Percentiles rank a stretch among this genome's conserved stretches.
Conservation (phyloP, 1,140 invertebrate species). For the Zaprionus capensis region DNA sequence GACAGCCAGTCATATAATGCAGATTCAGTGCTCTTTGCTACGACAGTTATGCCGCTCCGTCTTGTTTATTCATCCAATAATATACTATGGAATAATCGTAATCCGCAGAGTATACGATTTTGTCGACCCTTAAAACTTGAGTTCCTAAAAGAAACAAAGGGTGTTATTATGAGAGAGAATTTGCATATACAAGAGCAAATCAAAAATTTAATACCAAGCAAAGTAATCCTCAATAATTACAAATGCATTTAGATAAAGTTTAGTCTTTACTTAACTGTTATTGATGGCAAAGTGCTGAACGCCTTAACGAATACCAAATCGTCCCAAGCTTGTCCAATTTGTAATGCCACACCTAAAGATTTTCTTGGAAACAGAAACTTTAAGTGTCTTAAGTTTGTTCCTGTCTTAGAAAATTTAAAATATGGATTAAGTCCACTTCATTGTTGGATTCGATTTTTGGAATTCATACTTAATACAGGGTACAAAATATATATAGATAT, state of each 20-base stretch:
- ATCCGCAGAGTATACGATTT: not conserved
- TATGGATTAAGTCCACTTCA: not conserved
- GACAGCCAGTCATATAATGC: not conserved
- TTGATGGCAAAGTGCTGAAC: slow-evolving; percentile 20
- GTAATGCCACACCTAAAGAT: slow-evolving; percentile 7
- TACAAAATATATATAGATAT: not conserved
- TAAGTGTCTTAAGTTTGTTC: slow-evolving; percentile 20
- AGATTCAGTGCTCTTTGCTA: not conserved
- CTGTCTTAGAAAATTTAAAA: slow-evolving; percentile 15
- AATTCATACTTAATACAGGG: no score
- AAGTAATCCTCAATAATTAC: not conserved
- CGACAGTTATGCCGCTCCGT: not conserved
- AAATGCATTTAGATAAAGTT: not conserved
- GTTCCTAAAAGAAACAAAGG: not conserved
- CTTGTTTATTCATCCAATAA: not conserved
- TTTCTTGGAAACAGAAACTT: slow-evolving; percentile 22
- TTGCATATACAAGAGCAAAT: not conserved
- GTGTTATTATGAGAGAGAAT: not conserved
- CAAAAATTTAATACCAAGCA: not conserved
- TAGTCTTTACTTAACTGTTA: slow-evolving; percentile 6
- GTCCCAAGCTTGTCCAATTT: slow-evolving; percentile 19
- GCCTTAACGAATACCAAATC: slow-evolving; percentile 12
- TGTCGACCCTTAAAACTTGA: not conserved
- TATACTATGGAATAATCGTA: no score
- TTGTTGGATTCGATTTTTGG: no score